A percentile compares a stretch with the other conserved stretches of the same genome.
These are phyloP conservation scores for Amblyteles armatorius DNA, from an alignment of 2,888 invertebrate species.

Conservation along the genomic window DNA sequence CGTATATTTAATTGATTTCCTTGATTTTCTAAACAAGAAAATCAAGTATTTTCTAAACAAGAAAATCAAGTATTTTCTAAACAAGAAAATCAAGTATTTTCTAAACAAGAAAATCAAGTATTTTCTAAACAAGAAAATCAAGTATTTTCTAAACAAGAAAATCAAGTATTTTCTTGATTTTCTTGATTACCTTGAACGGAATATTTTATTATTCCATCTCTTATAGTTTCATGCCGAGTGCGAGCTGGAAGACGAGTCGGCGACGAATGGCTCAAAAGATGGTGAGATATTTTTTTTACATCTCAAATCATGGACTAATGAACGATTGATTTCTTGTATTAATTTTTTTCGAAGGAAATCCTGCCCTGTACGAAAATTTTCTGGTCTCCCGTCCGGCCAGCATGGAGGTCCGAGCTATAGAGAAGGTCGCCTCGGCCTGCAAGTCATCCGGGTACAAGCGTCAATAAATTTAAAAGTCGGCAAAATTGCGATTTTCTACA, in stretches of 20 bases:
- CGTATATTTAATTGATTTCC: conserved; percentile 69
- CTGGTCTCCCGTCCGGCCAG: conserved; percentile 87
- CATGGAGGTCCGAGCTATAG: conserved; percentile 89
- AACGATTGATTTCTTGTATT: conserved; percentile 34
- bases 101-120: not conserved
- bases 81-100: not conserved
- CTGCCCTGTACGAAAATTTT: conserved; percentile 88
- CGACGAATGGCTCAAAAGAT: conserved; percentile 34
- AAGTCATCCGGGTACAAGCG: conserved; percentile 86
- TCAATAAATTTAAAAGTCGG: not conserved
- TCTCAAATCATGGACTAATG: not conserved
- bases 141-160: too few relatives aligned
- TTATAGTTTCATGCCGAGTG: conserved; percentile 91
- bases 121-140: not conserved
- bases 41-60: conserved; percentile 13
- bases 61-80: conserved; percentile 8
- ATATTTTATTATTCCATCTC: conserved; percentile 32
- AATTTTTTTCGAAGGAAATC: conserved; percentile 82
- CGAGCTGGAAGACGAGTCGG: conserved; percentile 86
- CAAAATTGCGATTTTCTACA: too few relatives aligned
- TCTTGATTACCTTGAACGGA: conserved; percentile 10
- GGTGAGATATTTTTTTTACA: conserved; percentile 36
- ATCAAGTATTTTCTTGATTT: conserved; percentile 5
- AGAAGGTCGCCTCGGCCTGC: conserved; percentile 87
- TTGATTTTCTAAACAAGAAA: conserved; percentile 1